Percentiles rank a stretch among this genome's conserved stretches.
These are phyloP conservation scores for Ardeotis arabs DNA, from an alignment of 2,113 vertebrate genomes.

Conservation along the genomic window DNA sequence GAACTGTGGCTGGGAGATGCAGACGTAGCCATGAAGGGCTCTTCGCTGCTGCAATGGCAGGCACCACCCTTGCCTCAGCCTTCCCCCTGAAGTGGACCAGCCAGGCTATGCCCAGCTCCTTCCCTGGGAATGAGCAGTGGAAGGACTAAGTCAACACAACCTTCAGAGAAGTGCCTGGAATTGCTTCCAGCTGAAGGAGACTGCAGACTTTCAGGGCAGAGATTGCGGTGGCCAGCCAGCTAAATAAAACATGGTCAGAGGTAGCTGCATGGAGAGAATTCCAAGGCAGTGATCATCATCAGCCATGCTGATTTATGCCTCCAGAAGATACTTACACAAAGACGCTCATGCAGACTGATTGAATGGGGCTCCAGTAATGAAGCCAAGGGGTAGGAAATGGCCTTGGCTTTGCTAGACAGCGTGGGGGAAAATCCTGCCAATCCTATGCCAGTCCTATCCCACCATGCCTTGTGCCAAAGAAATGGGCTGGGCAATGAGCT, in stretches of 20 bases:
- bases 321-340: neutral
- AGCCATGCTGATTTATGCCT: neutral
- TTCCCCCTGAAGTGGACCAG: neutral
- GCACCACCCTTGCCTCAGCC: neutral
- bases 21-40: accelerated
- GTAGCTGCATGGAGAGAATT: neutral
- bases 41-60: neutral
- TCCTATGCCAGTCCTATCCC: neutral
- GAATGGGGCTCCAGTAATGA: neutral
- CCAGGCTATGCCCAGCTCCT: neutral
- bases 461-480: neutral
- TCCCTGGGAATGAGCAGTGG: neutral
- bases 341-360: neutral
- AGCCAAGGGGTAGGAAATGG: neutral
- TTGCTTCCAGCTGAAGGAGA: neutral
- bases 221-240: neutral
- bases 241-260: neutral
- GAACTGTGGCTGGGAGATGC: neutral
- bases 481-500: neutral
- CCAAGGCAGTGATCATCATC: neutral
- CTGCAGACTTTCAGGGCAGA: neutral
- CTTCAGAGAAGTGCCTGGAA: neutral
- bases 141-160: neutral
- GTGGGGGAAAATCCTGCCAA: neutral
- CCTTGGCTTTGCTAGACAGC: neutral